Conservation (phyloP, 2,797 vertebrate genomes). For the Melanotaenia parkinsoni region DNA sequence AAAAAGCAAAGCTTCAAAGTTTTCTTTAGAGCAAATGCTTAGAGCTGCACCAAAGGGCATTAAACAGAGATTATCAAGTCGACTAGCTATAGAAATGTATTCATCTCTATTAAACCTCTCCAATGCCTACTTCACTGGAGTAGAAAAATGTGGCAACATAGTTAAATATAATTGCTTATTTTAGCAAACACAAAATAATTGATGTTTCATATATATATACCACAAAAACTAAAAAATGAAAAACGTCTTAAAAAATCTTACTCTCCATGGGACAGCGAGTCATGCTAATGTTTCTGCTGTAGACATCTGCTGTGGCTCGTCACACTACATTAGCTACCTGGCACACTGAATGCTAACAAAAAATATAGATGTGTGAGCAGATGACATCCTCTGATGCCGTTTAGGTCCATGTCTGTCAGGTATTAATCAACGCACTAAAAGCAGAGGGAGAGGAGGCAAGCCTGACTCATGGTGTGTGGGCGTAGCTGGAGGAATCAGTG, state of each 20-base stretch:
- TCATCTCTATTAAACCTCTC: constrained; percentile 52
- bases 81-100: constrained; percentile 69
- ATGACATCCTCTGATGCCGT: constrained; percentile 67
- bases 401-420: constrained; percentile 68
- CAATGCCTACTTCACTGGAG: constrained; percentile 27
- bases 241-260: not conserved
- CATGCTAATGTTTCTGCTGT: constrained; percentile 31
- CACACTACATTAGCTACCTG: constrained; percentile 56
- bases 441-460: constrained; percentile 43
- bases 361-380: constrained; percentile 65
- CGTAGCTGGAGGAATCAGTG: constrained; percentile 44
- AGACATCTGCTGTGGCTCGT: constrained; percentile 49
- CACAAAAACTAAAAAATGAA: not conserved
- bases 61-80: constrained; percentile 73
- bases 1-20: constrained; percentile 70
- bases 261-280: constrained; percentile 24
- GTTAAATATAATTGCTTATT: constrained; percentile 20
- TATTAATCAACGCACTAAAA: constrained; percentile 74
- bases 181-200: constrained; percentile 5
- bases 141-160: constrained; percentile 20
- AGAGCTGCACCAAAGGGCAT: constrained; percentile 77
- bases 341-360: constrained; percentile 53
- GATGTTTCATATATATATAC: not conserved
- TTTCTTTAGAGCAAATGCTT: constrained; percentile 74
- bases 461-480: constrained; percentile 57